Base-by-base conservation (phyloP, 1,140 invertebrate species). In the Habropoda laboriosa region DNA sequence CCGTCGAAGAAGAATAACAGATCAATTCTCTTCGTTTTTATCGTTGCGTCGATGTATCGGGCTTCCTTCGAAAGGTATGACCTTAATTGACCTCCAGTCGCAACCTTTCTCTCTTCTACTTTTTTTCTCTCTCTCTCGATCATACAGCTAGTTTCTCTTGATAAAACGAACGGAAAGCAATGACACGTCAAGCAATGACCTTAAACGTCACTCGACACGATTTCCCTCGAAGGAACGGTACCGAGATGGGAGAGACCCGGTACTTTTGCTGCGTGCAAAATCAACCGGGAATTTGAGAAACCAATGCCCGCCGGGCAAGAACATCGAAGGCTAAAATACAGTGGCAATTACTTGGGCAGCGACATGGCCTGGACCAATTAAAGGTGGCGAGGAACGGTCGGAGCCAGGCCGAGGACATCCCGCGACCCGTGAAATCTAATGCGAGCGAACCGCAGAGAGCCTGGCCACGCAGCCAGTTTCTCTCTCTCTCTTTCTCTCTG, bases 401-500 rank as follows among this genome's bases (percentile, higher is more conserved):
- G 3, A 1, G 55, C 30, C n/a, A 24, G 38, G n/a, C n/a, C n/a
- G 53, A 24, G 76, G 32, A 53, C 51, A 76, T 83, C 53, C 38
- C 77, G 79, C 60, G 71, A 85, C 70, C 83, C 72, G 82, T 73
- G 82, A 85, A 86, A 82, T 86, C 75, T 80, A 85, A 86, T 81
- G 83, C 76, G 78, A 77, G 38, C 79, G 83, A 64, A 73, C 53
- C 67, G 55, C 30, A 42, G 35, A 24, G 18, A 49, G 27, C 18
- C 71, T 32, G 35, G 45, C 40, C 30, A 40, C 55, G 45, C 57
- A 7, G 30, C 10, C 32, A 18, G 24, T 0, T 42, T 27, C 57
- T 38, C 61, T 42, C 40, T 27, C 24, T n/a, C 61, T 42, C n/a
- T n/a, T n/a, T n/a, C n/a, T n/a, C n/a, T n/a, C 40, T 42, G 40